Evolutionary conservation across 2,113 vertebrate genomes (phyloP).

Genomic region (Hippocampus zosterae): DNA sequence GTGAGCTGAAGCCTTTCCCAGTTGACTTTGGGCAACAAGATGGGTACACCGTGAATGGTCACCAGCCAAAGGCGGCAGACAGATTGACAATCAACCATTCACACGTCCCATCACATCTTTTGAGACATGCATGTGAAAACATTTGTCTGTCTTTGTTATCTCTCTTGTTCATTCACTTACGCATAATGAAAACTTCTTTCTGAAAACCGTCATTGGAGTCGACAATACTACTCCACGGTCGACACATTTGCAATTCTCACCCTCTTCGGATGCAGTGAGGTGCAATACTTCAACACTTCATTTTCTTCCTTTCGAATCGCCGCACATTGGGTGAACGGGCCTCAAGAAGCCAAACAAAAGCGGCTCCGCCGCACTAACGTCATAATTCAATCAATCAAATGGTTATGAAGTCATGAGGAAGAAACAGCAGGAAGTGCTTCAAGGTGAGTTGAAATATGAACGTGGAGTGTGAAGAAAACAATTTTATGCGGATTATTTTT

Average conservation of each 20-base stretch:
- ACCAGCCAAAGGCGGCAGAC: too few species aligned
- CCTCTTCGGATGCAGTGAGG: neutral
- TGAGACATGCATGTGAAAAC: neutral
- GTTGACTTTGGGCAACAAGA: too few species aligned
- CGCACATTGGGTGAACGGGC: constrained; percentile 22
- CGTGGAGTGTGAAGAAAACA: constrained; percentile 33
- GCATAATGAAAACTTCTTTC: neutral
- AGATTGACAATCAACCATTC: too few species aligned
- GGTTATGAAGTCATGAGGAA: constrained; percentile 15
- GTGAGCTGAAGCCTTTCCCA: too few species aligned
- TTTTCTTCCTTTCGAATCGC: constrained; percentile 21
- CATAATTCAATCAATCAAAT: constrained; percentile 52
- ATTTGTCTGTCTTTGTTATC: neutral
- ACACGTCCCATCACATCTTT: neutral
- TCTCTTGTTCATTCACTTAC: neutral
- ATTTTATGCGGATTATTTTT: constrained; percentile 34
- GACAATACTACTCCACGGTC: neutral
- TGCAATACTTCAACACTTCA: constrained; percentile 22
- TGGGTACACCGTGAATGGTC: too few species aligned
- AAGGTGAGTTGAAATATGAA: constrained; percentile 35
- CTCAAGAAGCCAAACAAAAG: constrained; percentile 20
- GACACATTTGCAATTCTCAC: neutral
- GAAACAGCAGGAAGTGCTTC: constrained; percentile 39
- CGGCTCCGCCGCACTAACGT: constrained; percentile 22
- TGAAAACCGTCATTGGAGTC: neutral